These are phyloP conservation scores for Abrostola tripartita DNA, from an alignment of 2,888 invertebrate species.

Conservation along the genomic window DNA sequence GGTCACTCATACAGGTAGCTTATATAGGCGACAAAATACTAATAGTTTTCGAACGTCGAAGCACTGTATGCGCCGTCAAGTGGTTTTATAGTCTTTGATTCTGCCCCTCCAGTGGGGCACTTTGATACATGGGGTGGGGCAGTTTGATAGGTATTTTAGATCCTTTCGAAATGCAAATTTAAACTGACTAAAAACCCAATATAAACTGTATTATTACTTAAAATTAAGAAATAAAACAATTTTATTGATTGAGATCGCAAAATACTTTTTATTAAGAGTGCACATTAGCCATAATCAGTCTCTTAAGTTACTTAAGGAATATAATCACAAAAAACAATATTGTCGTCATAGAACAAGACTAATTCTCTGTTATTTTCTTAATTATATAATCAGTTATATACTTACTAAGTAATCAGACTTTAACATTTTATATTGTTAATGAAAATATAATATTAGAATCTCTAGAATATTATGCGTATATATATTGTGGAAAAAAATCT, in stretches of 20 bases:
- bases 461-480: no score
- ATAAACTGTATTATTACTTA: conserved; percentile 47
- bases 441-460: conserved; percentile 45
- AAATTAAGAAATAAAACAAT: conserved; percentile 48
- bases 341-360: conserved; percentile 41
- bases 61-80: no score
- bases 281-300: conserved; percentile 48
- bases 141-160: conserved; percentile 48
- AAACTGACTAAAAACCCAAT: conserved; percentile 40
- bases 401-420: conserved; percentile 46
- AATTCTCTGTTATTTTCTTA: conserved; percentile 44
- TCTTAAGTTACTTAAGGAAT: conserved; percentile 41
- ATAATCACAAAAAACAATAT: conserved; percentile 48
- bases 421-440: conserved; percentile 47
- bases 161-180: conserved; percentile 46
- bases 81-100: no score
- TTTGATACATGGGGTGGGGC: conserved; percentile 41
- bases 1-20: no score
- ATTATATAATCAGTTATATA: conserved; percentile 48
- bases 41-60: no score
- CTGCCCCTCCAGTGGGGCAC: conserved; percentile 49
- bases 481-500: no score
- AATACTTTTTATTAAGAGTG: conserved; percentile 47
- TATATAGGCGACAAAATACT: no score
- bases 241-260: conserved; percentile 49